A percentile compares a stretch with the other conserved stretches of the same genome.
Conservation (phyloP, 2,888 invertebrate species). For the Catocala nupta region DNA sequence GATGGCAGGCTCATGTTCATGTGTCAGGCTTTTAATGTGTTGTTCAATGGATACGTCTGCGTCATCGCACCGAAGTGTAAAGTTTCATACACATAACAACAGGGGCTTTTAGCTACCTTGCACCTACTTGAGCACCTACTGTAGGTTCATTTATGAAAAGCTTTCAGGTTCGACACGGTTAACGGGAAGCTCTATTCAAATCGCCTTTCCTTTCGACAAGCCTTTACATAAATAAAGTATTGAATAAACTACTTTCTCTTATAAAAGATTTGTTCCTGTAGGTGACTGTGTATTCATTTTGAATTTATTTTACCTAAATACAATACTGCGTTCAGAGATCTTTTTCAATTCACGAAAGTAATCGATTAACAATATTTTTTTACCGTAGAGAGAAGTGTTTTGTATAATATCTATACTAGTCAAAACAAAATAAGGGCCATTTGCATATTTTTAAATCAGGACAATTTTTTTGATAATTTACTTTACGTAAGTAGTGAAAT, state of each 20-base stretch:
- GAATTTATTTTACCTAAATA: not conserved
- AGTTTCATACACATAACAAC: constrained; percentile 68
- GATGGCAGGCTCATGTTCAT: constrained; percentile 46
- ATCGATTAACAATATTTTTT: too few relatives aligned
- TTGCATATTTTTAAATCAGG: too few relatives aligned
- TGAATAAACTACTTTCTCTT: constrained; percentile 75
- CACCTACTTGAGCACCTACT: constrained; percentile 70
- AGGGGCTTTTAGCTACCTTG: constrained; percentile 74
- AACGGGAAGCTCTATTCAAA: constrained; percentile 81
- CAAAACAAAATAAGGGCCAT: too few relatives aligned
- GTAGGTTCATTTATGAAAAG: constrained; percentile 81
- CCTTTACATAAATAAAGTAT: constrained; percentile 78
- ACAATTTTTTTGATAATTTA: too few relatives aligned
- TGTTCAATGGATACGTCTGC: constrained; percentile 58
- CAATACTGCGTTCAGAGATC: too few relatives aligned
- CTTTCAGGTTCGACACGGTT: constrained; percentile 80
- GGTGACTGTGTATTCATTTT: constrained; percentile 30
- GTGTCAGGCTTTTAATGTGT: constrained; percentile 53
- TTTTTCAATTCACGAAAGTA: too few relatives aligned
- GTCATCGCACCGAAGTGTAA: constrained; percentile 64
- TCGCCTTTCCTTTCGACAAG: constrained; percentile 74
- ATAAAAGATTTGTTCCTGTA: constrained; percentile 58
- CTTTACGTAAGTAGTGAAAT: too few relatives aligned
- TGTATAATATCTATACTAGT: too few relatives aligned
- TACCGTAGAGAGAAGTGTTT: too few relatives aligned